Conservation (phyloP, 2,113 vertebrate species). For the Cichladusa arquata region DNA sequence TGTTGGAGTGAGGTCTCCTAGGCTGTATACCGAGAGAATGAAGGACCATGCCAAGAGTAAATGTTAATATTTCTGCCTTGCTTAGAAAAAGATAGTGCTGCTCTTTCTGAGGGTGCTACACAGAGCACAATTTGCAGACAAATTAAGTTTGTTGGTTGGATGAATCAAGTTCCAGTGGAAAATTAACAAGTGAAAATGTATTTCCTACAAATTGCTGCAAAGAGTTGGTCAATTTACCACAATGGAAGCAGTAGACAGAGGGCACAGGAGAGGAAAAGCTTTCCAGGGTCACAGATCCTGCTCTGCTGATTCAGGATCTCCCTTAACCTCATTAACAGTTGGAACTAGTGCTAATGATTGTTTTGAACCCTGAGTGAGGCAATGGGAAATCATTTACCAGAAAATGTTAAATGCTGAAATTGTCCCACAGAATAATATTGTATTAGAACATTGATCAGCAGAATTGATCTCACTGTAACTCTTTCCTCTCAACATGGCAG, state of each 20-base stretch:
- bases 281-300: constrained; percentile 52
- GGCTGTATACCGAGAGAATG: neutral
- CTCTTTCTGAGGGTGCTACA: neutral
- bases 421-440: constrained; percentile 27
- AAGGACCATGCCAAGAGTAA: neutral
- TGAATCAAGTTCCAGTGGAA: constrained; percentile 57
- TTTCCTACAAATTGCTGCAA: constrained; percentile 58
- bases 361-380: constrained; percentile 28
- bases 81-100: neutral
- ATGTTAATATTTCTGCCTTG: neutral
- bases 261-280: constrained; percentile 11
- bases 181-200: constrained; percentile 58
- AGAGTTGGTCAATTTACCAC: constrained; percentile 48
- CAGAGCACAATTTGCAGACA: neutral
- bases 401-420: constrained; percentile 16
- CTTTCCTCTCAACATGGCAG: neutral
- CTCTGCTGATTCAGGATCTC: constrained; percentile 74
- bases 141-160: constrained; percentile 23
- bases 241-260: neutral
- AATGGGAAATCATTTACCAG: constrained; percentile 49
- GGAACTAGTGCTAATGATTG: constrained; percentile 48
- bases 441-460: constrained; percentile 17
- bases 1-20: neutral
- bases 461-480: neutral
- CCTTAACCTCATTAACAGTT: constrained; percentile 66